Evolutionary conservation across 2,797 vertebrate species (phyloP), one percentile per base, ranked within the genome.

Genomic region (Coranthus polyacanthus): DNA sequence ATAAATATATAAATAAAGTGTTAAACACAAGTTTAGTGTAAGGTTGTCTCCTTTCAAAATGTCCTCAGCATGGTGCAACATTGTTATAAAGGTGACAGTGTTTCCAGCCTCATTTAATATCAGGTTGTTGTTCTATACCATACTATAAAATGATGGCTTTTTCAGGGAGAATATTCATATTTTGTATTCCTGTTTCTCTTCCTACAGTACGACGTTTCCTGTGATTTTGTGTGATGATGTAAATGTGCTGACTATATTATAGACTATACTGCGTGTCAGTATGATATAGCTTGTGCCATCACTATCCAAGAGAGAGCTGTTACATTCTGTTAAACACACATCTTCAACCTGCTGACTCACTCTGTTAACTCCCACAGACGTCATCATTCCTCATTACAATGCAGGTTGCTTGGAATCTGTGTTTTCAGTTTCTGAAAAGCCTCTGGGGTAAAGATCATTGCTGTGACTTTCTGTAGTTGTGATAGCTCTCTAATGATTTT

Each of bases 311-410:
- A 37, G 12, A 64, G 46, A 60, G 29, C 47, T 16, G 12, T 56
- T 58, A 15, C 16, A 39, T 18, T 29, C 36, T 2, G 22, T 47
- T 37, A 18, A 21, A 17, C 53, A 20, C 38, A 39, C 21, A 45
- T 54, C 50, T 44, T 47, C 20, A 68, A 65, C 39, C 49, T 78
- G 81, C 82, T 82, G 82, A 86, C 67, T 87, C 78, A 80, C 39
- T 44, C 37, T 67, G 24, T 41, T 13, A 39, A 2, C 39, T 70
- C 49, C 53, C 64, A 49, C 69, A 70, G 37, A 78, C 17, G 37
- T 75, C 70, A 65, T 47, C 34, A 4, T 58, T 42, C 50, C 61
- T 78, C 59, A 68, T 82, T 73, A 37, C 22, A 16, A 67, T 69
- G 64, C 72, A 59, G 63, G 58, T 78, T 78, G 68, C 70, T 59